These are phyloP conservation scores for Lampris incognitus DNA, from an alignment of 2,113 vertebrate genomes.

Conservation along the genomic window DNA sequence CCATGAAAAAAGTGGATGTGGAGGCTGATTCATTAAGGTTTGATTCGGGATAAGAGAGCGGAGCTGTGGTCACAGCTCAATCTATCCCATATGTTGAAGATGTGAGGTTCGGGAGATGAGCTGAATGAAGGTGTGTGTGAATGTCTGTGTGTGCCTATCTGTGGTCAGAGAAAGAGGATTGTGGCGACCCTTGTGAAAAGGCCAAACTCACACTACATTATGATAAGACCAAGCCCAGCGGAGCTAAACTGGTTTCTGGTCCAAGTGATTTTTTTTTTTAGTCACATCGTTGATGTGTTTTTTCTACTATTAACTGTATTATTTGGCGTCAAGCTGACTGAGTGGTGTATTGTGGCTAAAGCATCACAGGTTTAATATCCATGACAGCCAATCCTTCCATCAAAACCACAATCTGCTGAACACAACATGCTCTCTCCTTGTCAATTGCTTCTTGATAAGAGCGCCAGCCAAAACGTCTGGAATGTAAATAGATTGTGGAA, in stretches of 20 bases:
- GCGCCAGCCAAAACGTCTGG: constrained; percentile 34
- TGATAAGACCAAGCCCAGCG: neutral
- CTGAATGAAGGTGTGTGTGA: neutral
- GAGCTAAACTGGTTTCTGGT: constrained; percentile 2
- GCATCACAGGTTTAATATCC: constrained; percentile 26
- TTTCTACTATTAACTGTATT: no score
- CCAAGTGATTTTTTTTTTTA: neutral
- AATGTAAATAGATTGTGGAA: constrained; percentile 32
- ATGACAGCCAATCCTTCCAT: constrained; percentile 39
- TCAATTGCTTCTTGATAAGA: constrained; percentile 23
- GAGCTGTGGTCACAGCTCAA: constrained; percentile 75
- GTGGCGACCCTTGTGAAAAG: constrained; percentile 13
- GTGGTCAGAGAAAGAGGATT: constrained; percentile 8
- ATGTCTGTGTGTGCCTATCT: neutral
- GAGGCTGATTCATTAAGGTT: constrained; percentile 71
- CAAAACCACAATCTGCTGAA: neutral
- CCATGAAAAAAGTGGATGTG: constrained; percentile 70
- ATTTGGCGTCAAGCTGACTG: no score
- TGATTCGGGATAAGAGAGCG: constrained; percentile 73
- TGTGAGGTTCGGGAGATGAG: constrained; percentile 57
- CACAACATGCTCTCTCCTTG: constrained; percentile 38
- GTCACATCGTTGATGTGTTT: neutral
- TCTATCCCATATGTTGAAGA: constrained; percentile 79
- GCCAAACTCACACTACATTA: neutral
- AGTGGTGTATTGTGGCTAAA: no score